Base-by-base conservation (phyloP, 2,888 invertebrate species). In the Pandemis corylana region DNA sequence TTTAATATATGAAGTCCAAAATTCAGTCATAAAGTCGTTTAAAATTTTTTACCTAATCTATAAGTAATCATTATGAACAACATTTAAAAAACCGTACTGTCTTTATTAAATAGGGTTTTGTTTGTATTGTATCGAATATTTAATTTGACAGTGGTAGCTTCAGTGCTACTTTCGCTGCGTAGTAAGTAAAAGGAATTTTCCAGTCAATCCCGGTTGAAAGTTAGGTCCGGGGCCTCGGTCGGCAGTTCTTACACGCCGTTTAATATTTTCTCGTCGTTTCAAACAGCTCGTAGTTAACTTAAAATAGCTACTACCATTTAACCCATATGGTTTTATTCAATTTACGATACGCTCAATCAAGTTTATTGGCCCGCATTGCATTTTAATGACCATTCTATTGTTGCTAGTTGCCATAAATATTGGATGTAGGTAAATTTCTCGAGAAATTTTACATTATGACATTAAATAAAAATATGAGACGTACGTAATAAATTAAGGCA, bases 331-430 rank as follows among this genome's bases (percentile, higher is more conserved):
- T 53, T 53, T 46, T 63, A 46, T 72, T 44, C 53, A 41, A 51
- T n/a, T 10, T 68, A 28, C 10, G 28, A 56, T 53, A 46, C 46
- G 46, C 36, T 20, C 41, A 46, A 53, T 42, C 44, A 46, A 28
- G 53, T 63, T 72, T 63, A 72, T 69, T 74, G 49, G 49, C 69
- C 65, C 69, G 65, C 68, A 73, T 64, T 13, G 56, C 42, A 64
- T 65, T 46, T 64, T 69, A 69, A 69, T 59, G 28, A 51, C 41
- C 69, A 53, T 53, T n/a, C 53, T 7, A 20, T 20, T 56, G 56
- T 56, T 53, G 9, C 20, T 56, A 56, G 20, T 20, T 9, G 56
- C 56, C 56, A 20, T 15, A 15, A 56, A 56, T 7, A 15, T 56
- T 9, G 2, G 9, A 13, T 15, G 9, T 56, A 15, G 46, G 12